Evolutionary conservation across 2,113 vertebrate species (phyloP).

Genomic region (Megaceryle maxima): DNA sequence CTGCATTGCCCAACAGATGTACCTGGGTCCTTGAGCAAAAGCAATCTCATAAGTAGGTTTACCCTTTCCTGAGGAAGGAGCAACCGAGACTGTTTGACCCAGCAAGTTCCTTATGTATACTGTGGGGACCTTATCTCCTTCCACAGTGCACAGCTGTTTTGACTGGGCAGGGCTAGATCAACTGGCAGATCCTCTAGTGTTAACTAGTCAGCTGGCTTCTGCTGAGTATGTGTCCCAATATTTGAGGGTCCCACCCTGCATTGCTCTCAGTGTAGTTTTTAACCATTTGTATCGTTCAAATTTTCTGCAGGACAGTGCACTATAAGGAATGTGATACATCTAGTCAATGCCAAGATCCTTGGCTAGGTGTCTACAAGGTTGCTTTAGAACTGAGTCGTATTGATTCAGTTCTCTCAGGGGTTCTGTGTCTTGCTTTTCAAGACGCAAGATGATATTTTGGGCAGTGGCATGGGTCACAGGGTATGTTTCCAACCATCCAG

Average conservation of each 20-base stretch:
- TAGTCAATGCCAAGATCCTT: not conserved
- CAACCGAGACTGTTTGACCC: not conserved
- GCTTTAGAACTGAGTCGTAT: not conserved
- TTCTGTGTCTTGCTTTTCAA: not conserved
- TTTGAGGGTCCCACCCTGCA: not conserved
- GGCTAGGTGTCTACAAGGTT: not conserved
- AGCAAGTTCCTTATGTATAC: not conserved
- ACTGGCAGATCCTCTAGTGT: not conserved
- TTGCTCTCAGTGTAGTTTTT: not conserved
- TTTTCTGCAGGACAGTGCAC: too few species aligned
- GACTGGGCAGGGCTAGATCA: not conserved
- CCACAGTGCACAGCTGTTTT: not conserved
- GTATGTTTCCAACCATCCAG: not conserved
- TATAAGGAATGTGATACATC: not conserved
- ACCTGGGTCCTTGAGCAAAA: not conserved
- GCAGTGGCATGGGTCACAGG: not conserved
- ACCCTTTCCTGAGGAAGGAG: not conserved
- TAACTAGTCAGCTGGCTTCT: not conserved
- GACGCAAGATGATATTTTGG: not conserved
- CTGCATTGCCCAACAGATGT: not conserved
- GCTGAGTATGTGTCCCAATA: not conserved
- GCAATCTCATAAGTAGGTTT: not conserved
- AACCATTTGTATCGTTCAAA: too few species aligned
- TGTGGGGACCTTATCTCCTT: not conserved
- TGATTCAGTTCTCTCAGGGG: not conserved